These are phyloP conservation scores for Drosophila micromelanica DNA, from an alignment of 1,140 invertebrate genomes.

Conservation along the genomic window DNA sequence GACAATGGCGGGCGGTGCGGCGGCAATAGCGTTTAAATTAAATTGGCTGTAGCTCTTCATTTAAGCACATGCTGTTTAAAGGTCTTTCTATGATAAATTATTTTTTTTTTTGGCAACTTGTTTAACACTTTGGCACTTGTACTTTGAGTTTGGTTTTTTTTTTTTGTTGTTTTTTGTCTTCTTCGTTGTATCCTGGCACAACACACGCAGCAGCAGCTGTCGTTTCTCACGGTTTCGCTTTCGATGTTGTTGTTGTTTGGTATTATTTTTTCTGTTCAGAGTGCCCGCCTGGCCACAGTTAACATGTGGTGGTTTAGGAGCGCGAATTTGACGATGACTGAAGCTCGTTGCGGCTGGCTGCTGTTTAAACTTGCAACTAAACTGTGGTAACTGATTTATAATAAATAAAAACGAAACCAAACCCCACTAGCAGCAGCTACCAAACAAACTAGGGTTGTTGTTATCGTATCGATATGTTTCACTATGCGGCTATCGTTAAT, in stretches of 20 bases:
- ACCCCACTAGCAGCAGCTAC: slow-evolving; percentile 51
- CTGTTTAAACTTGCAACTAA: slow-evolving; percentile 70
- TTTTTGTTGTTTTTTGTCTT: slow-evolving; percentile 48
- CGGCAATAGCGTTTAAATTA: slow-evolving; percentile 74
- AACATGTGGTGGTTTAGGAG: slow-evolving; percentile 30
- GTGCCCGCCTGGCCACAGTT: slow-evolving; percentile 24
- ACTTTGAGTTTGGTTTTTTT: slow-evolving; percentile 42
- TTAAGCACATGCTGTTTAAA: slow-evolving; percentile 74
- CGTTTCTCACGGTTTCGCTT: slow-evolving; percentile 75
- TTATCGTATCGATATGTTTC: slow-evolving; percentile 29
- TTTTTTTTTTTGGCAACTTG: slow-evolving; percentile 66
- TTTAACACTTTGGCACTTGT: slow-evolving; percentile 73
- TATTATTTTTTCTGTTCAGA: slow-evolving; percentile 20
- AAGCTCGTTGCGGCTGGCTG: slow-evolving; percentile 59
- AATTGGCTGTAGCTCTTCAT: slow-evolving; percentile 81
- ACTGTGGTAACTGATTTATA: slow-evolving; percentile 69
- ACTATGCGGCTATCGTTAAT: slow-evolving; percentile 8
- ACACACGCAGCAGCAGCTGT: slow-evolving; percentile 68
- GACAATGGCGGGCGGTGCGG: slow-evolving; percentile 71
- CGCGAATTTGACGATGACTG: slow-evolving; percentile 53
- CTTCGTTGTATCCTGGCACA: slow-evolving; percentile 62
- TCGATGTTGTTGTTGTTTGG: slow-evolving; percentile 53
- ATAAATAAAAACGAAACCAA: slow-evolving; percentile 71
- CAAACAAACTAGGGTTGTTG: slow-evolving; percentile 60
- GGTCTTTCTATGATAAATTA: slow-evolving; percentile 25